These are phyloP conservation scores for Phenacoccus solenopsis DNA, from an alignment of 1,140 invertebrate genomes.

Conservation along the genomic window DNA sequence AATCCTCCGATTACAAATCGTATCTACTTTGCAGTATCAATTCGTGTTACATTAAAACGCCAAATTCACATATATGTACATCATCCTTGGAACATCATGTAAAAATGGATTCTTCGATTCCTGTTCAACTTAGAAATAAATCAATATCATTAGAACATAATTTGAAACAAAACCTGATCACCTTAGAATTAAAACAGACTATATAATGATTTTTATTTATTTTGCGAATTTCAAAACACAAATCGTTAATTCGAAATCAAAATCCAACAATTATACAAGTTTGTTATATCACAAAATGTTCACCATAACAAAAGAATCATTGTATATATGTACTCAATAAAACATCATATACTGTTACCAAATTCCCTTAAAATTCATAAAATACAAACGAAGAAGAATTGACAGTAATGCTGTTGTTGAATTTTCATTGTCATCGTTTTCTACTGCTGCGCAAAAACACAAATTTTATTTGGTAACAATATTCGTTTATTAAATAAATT, in stretches of 20 bases:
- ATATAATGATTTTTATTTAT: neutral
- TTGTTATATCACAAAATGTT: constrained; percentile 3
- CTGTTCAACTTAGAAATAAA: neutral
- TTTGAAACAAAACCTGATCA: neutral
- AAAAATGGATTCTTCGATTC: neutral
- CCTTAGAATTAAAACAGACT: neutral
- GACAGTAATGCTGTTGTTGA: neutral
- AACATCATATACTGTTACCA: neutral
- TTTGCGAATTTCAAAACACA: neutral
- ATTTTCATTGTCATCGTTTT: neutral
- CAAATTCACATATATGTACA: too few species aligned
- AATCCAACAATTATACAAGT: constrained; percentile 3
- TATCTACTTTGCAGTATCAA: too few species aligned
- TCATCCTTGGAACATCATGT: too few species aligned
- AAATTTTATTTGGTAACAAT: neutral
- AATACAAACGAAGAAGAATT: neutral
- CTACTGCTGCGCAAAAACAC: neutral
- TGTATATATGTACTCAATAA: neutral
- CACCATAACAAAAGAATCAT: neutral
- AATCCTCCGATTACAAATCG: too few species aligned
- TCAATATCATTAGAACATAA: neutral
- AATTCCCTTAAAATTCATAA: neutral
- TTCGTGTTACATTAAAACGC: too few species aligned
- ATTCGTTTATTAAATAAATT: neutral
- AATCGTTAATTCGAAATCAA: neutral